Base-by-base conservation (phyloP, 2,888 invertebrate genomes). In the Drosophila helvetica region DNA sequence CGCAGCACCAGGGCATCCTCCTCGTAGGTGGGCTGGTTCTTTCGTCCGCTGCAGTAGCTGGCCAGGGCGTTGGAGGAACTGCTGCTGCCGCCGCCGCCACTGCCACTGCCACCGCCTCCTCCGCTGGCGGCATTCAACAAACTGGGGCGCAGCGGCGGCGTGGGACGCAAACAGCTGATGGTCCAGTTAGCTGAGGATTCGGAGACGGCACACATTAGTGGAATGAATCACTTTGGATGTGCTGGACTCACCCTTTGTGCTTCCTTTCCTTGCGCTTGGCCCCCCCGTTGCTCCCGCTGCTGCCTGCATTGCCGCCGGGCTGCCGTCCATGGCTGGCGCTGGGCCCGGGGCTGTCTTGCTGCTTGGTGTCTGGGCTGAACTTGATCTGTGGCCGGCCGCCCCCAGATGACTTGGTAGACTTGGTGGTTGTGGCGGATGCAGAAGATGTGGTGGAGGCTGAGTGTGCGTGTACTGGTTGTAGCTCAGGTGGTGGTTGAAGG, bases 1-100 rank as follows among this genome's bases (percentile, higher is more conserved):
- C 97, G 96, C 85, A 99, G 93, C 88, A 99, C 96, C 84, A 96
- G 94, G n/a, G 96, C 96, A 92, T 98, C 98, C 91, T 98, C 98
- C 92, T 97, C 97, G 92, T 96, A 96, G 74, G 94, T 94, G 72
- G 93, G 92, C 79, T 93, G 92, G 80, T 91, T 92, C 72, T 93
- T 92, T 71, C 92, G 92, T 72, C 91, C 91, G 61, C 90, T 91
- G 68, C 91, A 91, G 75, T 92, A 92, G 83, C 89, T 91, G 73
- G 91, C 89, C 68, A 92, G 78, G 12, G 89, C 86, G 61, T 90
- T 91, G 75, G 88, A 90, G 67, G 90, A 88, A 76, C 89, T 91
- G 77, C 84, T 83, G 70, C 89, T 85, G 57, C 79, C 77, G 72
- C 79, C 77, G 72, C 94, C 94, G 72, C 93, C 93, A 70, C 94